Evolutionary conservation across 2,797 vertebrate genomes (phyloP).

Genomic region (Takifugu ocellatus): DNA sequence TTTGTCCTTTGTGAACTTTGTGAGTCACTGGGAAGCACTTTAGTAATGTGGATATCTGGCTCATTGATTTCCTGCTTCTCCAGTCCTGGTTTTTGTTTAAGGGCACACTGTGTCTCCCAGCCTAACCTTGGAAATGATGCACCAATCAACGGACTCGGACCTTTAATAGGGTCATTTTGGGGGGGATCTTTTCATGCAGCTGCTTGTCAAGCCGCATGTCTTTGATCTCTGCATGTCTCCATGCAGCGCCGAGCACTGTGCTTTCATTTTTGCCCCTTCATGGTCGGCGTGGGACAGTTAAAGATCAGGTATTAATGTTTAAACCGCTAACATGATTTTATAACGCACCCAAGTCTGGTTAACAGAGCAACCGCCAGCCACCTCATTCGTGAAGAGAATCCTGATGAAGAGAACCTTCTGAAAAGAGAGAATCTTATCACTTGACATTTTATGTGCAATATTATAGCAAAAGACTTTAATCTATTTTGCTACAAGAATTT

Average conservation of each 20-base stretch:
- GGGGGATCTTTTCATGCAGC: conserved; percentile 5
- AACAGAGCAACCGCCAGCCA: conserved; percentile 1
- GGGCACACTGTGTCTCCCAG: background rate
- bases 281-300: conserved; percentile 18
- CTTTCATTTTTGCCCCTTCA: background rate
- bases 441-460: too few relatives aligned
- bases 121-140: background rate
- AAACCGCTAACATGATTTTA: conserved; percentile 24
- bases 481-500: conserved; percentile 7
- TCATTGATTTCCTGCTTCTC: background rate
- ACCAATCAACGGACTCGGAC: background rate
- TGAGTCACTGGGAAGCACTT: too few relatives aligned
- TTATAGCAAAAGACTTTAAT: background rate
- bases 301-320: conserved; percentile 22
- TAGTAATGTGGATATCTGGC: background rate
- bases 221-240: conserved; percentile 11
- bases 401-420: background rate
- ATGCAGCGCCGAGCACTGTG: conserved; percentile 3
- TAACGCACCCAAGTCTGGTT: conserved; percentile 19
- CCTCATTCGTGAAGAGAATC: conserved; percentile 4
- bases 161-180: conserved; percentile 14
- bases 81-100: background rate
- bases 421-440: too few relatives aligned
- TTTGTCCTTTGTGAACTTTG: too few relatives aligned
- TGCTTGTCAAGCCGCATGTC: conserved; percentile 19